Evolutionary conservation across 1,140 invertebrate genomes (phyloP).

Genomic region (Caenorhabditis remanei): DNA sequence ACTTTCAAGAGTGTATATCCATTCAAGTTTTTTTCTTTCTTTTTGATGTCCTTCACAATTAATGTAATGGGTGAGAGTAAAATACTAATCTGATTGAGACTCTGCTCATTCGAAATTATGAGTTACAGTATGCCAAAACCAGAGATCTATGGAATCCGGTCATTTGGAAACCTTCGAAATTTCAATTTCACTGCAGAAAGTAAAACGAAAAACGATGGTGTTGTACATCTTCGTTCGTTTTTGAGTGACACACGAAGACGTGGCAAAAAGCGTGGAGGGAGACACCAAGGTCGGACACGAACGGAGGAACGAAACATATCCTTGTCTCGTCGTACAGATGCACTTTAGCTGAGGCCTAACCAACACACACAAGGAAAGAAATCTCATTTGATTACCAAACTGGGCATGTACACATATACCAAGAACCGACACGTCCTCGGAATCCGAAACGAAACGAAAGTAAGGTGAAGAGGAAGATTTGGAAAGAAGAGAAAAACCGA

Average conservation of each 20-base stretch:
- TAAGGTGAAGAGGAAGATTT: neutral
- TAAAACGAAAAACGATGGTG: neutral
- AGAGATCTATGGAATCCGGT: too few relatives aligned
- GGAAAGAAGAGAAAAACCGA: slow-evolving; percentile 2
- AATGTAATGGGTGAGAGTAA: slow-evolving; percentile 4
- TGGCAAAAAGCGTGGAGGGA: slow-evolving; percentile 21
- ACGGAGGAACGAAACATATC: slow-evolving; percentile 39
- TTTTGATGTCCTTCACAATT: slow-evolving; percentile 6
- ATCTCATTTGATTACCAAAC: slow-evolving; percentile 56
- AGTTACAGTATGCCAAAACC: too few relatives aligned
- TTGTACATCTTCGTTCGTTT: too few relatives aligned
- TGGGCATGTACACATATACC: slow-evolving; percentile 17
- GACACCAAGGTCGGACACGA: slow-evolving; percentile 33
- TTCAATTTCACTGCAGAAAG: neutral
- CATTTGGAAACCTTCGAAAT: too few relatives aligned
- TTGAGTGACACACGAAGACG: slow-evolving; percentile 26
- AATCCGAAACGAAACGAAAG: slow-evolving; percentile 36
- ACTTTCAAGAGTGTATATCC: slow-evolving; percentile 29
- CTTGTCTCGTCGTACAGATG: slow-evolving; percentile 41
- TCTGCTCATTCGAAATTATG: too few relatives aligned
- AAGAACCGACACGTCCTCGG: slow-evolving; percentile 32
- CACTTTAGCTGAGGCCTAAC: slow-evolving; percentile 3
- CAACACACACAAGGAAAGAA: neutral
- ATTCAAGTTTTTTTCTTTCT: slow-evolving; percentile 25
- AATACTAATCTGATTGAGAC: too few relatives aligned